phyloP scores from a whole-genome alignment of 2,888 invertebrate species.

The Lagria hirta region DNA sequence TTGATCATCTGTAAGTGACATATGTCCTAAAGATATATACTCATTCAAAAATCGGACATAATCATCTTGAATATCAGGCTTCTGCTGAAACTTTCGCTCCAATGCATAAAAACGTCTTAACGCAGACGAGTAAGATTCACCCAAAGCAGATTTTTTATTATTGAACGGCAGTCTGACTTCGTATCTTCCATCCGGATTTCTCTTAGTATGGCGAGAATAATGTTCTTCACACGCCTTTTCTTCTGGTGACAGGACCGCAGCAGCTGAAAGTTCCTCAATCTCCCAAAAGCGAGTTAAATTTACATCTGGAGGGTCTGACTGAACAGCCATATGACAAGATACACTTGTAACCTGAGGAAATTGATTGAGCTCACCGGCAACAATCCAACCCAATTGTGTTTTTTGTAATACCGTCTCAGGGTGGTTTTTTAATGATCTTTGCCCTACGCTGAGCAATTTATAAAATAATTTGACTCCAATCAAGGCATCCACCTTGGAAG shows the following conservation, averaged over 20 bases:
- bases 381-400: too few species aligned
- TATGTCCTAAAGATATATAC: constrained; percentile 2
- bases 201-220: constrained; percentile 7
- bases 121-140: neutral
- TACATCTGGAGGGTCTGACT: too few species aligned
- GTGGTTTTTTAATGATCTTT: too few species aligned
- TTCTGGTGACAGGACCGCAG: too few species aligned
- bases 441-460: too few species aligned
- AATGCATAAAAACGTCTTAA: neutral
- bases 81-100: constrained; percentile 1
- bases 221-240: constrained; percentile 20
- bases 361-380: too few species aligned
- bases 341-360: too few species aligned
- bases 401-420: too few species aligned
- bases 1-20: neutral
- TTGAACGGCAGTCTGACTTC: constrained; percentile 22
- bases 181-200: constrained; percentile 15
- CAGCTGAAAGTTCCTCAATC: constrained; percentile 11
- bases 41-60: constrained; percentile 2
- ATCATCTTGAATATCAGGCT: neutral
- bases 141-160: neutral
- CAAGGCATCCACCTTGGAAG: too few species aligned
- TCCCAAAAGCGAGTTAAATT: too few species aligned
- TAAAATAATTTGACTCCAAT: too few species aligned
- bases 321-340: too few species aligned